Conservation (phyloP, 2,113 vertebrate species). For the Lamprologus tigripictilis region DNA sequence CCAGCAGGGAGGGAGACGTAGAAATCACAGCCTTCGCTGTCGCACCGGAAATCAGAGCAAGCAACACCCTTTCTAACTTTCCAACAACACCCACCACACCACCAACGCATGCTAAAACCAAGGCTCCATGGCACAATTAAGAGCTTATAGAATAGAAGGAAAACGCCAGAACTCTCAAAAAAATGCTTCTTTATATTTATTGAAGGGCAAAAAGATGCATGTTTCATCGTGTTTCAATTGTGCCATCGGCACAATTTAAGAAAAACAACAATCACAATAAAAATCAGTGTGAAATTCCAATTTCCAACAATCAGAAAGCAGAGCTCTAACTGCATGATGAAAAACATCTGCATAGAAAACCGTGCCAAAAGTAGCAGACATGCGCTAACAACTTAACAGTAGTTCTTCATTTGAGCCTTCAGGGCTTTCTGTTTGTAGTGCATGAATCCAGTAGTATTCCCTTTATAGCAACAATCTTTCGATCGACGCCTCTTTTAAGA, state of each 20-base stretch:
- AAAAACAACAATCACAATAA: neutral
- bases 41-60: conserved; percentile 49
- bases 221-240: neutral
- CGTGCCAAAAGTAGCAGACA: neutral
- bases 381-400: neutral
- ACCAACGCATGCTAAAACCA: conserved; percentile 8
- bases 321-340: neutral
- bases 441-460: neutral
- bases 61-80: conserved; percentile 55
- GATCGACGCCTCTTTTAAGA: neutral
- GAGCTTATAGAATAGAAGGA: neutral
- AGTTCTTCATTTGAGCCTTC: neutral
- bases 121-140: conserved; percentile 26
- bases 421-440: neutral
- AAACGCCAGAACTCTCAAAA: neutral
- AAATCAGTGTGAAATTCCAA: neutral
- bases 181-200: neutral
- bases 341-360: neutral
- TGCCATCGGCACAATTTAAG: neutral
- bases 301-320: neutral
- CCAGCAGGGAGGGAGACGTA: conserved; percentile 35
- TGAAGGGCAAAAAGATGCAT: neutral
- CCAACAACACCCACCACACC: conserved; percentile 47
- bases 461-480: neutral
- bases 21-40: conserved; percentile 63